These are phyloP conservation scores for Smittia aterrima DNA, from an alignment of 2,888 invertebrate genomes.

Conservation along the genomic window DNA sequence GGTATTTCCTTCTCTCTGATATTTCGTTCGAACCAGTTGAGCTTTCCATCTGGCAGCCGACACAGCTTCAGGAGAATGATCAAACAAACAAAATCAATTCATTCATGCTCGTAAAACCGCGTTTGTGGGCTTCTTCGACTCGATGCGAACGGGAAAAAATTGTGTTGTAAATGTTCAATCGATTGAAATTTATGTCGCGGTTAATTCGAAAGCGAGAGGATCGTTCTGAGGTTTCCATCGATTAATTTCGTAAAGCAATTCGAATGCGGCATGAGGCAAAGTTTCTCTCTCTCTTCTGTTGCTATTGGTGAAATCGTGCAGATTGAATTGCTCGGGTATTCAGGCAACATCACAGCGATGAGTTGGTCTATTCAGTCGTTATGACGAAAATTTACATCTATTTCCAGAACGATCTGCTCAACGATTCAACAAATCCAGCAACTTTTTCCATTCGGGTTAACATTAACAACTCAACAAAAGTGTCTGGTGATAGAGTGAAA, in stretches of 20 bases:
- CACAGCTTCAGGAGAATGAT: neutral
- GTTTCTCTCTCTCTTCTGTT: too few relatives aligned
- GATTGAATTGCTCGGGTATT: too few relatives aligned
- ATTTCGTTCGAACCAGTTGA: neutral
- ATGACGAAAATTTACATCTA: too few relatives aligned
- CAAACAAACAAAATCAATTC: slow-evolving; percentile 15
- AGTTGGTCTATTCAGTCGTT: too few relatives aligned
- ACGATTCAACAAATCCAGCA: too few relatives aligned
- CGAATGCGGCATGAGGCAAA: neutral
- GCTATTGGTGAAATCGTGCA: neutral
- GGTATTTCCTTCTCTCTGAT: neutral
- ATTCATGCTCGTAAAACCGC: neutral
- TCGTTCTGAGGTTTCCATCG: slow-evolving; percentile 23
- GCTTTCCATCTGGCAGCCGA: too few relatives aligned
- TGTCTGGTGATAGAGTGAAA: too few relatives aligned
- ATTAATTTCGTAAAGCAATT: slow-evolving; percentile 22
- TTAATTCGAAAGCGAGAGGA: neutral
- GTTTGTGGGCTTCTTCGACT: neutral
- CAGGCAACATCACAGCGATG: too few relatives aligned
- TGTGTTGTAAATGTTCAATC: slow-evolving; percentile 27
- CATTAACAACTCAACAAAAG: too few relatives aligned
- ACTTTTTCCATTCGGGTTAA: too few relatives aligned
- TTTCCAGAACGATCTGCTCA: too few relatives aligned
- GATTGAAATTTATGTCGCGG: slow-evolving; percentile 29
- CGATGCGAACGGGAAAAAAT: neutral